phyloP scores from a whole-genome alignment of 2,797 vertebrate species.

The Podargus strigoides region DNA sequence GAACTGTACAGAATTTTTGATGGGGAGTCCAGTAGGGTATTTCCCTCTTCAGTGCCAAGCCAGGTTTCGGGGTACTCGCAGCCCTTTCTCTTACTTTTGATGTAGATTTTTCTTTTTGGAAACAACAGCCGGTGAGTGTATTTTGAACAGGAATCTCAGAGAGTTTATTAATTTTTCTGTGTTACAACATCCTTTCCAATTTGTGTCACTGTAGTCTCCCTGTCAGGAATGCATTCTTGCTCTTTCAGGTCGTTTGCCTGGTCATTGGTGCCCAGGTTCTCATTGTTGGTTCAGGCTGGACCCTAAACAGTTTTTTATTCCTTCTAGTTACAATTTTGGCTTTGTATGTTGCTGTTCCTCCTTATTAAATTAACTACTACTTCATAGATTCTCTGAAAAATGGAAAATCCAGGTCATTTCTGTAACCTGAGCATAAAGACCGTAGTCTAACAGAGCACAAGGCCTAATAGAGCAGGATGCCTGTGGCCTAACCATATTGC shows the following conservation, averaged over 20 bases:
- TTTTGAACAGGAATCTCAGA: neutral
- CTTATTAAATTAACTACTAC: neutral
- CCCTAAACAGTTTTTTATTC: neutral
- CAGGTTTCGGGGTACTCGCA: neutral
- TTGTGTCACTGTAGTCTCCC: neutral
- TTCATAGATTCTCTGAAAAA: neutral
- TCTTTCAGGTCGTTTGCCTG: neutral
- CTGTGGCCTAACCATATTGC: neutral
- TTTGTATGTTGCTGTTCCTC: neutral
- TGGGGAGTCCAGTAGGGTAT: neutral
- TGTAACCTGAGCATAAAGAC: neutral
- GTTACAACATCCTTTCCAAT: neutral
- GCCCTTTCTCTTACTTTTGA: neutral
- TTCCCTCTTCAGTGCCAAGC: neutral
- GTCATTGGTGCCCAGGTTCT: neutral
- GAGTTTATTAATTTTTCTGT: neutral
- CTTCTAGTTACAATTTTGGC: neutral
- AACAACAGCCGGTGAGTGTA: neutral
- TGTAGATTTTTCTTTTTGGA: neutral
- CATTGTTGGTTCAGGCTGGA: neutral
- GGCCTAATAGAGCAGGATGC: neutral
- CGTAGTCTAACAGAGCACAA: neutral
- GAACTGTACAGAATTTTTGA: neutral
- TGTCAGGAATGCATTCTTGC: fast-evolving
- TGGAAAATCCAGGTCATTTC: neutral